Evolutionary conservation across 2,888 invertebrate genomes (phyloP).

Genomic region (Leptopilina drosophilae): DNA sequence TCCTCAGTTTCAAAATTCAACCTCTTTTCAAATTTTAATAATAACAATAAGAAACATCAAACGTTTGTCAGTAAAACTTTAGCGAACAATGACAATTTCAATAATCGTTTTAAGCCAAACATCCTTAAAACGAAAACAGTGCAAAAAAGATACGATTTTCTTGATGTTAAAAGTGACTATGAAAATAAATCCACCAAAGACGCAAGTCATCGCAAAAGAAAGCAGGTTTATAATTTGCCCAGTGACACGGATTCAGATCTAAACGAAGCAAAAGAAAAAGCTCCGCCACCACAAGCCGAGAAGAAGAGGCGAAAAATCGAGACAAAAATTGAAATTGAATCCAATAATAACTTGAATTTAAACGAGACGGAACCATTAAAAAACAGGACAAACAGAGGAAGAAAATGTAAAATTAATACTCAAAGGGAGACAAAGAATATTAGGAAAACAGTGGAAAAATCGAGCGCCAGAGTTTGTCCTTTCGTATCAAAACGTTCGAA

Average conservation of each 20-base stretch:
- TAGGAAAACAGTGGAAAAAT: not conserved
- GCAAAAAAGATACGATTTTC: not conserved
- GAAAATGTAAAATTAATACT: not conserved
- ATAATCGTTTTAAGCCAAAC: slow-evolving; percentile 20
- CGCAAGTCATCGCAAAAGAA: slow-evolving; percentile 18
- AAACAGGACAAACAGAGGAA: not conserved
- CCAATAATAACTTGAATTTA: too few species aligned
- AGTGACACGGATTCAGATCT: not conserved
- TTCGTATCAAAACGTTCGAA: not conserved
- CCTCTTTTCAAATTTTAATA: not conserved
- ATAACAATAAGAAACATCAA: not conserved
- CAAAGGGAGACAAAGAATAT: not conserved
- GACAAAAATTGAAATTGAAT: not conserved
- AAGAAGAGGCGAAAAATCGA: not conserved
- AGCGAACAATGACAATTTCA: not conserved
- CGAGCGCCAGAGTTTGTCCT: not conserved
- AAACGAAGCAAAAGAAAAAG: not conserved
- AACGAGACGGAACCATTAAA: too few species aligned
- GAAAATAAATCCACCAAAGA: not conserved
- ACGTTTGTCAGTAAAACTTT: not conserved
- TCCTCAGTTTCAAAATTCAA: not conserved
- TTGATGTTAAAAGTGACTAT: not conserved
- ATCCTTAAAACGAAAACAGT: slow-evolving; percentile 11
- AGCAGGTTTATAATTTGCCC: slow-evolving; percentile 15
- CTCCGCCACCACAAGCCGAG: too few species aligned